Evolutionary conservation across 2,797 vertebrate genomes (phyloP).

Genomic region (Betta splendens): DNA sequence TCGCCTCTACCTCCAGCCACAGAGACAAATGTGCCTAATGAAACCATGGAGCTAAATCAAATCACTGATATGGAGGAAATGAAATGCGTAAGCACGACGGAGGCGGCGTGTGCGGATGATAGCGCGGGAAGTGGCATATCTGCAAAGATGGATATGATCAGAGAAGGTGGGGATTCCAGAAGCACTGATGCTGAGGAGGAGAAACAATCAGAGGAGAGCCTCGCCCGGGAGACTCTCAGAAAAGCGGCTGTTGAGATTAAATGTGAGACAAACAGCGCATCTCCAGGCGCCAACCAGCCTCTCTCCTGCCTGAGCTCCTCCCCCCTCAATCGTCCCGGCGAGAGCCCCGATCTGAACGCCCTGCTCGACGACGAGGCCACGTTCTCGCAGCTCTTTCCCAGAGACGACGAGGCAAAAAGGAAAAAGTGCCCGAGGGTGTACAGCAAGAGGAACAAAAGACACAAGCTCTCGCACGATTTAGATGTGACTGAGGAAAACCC

Average conservation of each 20-base stretch:
- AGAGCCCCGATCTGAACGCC: conserved; percentile 78
- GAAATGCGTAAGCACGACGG: conserved; percentile 31
- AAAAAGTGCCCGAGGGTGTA: conserved; percentile 92
- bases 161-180: conserved; percentile 46
- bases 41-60: conserved; percentile 30
- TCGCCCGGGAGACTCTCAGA: conserved; percentile 63
- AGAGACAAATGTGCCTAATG: conserved; percentile 42
- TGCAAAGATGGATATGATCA: conserved; percentile 49
- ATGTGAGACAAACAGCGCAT: conserved; percentile 66
- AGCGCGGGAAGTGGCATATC: conserved; percentile 39
- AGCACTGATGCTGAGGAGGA: conserved; percentile 33
- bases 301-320: conserved; percentile 63
- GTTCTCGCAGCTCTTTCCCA: conserved; percentile 91
- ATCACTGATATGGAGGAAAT: conserved; percentile 36
- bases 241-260: conserved; percentile 75
- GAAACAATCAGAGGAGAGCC: conserved; percentile 55
- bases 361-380: conserved; percentile 88
- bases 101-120: conserved; percentile 38
- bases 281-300: conserved; percentile 52
- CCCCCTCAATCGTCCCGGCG: conserved; percentile 61
- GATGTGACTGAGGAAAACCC: conserved; percentile 35
- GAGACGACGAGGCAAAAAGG: conserved; percentile 84
- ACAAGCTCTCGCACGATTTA: conserved; percentile 66
- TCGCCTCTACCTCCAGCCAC: conserved; percentile 36
- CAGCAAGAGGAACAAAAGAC: conserved; percentile 87